Evolutionary conservation across 2,888 invertebrate genomes (phyloP), one percentile per base, ranked within the genome.

Genomic region (Drosophila ochracea): DNA sequence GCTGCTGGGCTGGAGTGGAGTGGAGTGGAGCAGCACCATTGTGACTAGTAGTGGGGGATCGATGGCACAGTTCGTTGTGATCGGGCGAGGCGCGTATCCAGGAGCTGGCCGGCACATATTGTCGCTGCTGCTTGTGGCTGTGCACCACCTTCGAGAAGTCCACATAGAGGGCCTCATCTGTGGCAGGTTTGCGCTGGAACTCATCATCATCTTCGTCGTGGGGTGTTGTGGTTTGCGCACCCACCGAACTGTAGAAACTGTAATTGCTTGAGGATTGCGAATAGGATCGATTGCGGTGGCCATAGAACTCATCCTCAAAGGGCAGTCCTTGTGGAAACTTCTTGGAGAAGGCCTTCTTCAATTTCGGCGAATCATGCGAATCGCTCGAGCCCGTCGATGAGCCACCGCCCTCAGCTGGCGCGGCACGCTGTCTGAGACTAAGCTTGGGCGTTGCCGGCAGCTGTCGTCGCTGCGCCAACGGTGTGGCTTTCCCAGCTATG

Each of bases 241-340:
- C 92, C 62, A 86, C 84, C 9, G 92, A 92, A 68, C 93, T 93
- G 71, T 93, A 92, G 81, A 91, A 89, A 81, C 93, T 93, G 66
- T 93, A 93, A 68, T 93, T 93, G 78, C 93, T 93, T 4, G 93
- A 93, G 54, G 93, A 93, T 67, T 93, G 93, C 49, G 93, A 93
- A 72, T 92, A 92, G 80, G 93, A 93, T 73, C 93, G 92, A 68
- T 90, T 82, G 30, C 90, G 87, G 2, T 49, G 73, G 62, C 87
- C 89, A 83, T 93, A 92, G 70, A 94, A 93, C 80, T 93, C 93
- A 73, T 94, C 91, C 80, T 93, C 93, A 69, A 93, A 93, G 52
- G 93, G 93, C 64, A 93, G 73, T 31, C 94, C 93, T 59, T 93
- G 92, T 3, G 93, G 93, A 64, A 92, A 94, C 75, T 93, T 93